Conservation (phyloP, 2,888 invertebrate species). For the Himalopsyche japonica region DNA sequence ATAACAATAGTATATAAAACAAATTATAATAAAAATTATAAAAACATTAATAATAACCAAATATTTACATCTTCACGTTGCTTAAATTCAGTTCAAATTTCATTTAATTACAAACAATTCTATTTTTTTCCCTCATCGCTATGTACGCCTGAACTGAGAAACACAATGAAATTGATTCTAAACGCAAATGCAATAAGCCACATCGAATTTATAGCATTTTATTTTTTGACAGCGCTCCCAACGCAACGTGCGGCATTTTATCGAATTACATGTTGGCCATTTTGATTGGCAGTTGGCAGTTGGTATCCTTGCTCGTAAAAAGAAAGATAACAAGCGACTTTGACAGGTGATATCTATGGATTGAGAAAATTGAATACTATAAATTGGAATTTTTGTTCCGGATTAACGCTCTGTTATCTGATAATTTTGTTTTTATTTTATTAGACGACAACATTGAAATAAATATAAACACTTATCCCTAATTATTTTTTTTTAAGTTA, state of each 20-base stretch:
- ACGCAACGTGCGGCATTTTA: conserved; percentile 16
- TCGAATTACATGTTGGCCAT: conserved; percentile 12
- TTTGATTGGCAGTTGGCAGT: neutral
- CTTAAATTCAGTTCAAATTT: too few species aligned
- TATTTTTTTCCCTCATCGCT: neutral
- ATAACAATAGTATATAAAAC: too few species aligned
- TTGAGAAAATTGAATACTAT: neutral
- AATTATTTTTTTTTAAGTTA: too few species aligned
- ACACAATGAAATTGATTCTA: conserved; percentile 27
- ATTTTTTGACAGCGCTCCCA: conserved; percentile 30
- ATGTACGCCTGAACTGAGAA: neutral
- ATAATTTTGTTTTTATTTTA: too few species aligned
- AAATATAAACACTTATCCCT: too few species aligned
- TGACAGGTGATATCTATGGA: neutral
- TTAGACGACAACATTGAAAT: too few species aligned
- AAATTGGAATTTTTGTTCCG: neutral
- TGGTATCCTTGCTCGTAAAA: neutral
- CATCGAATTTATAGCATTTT: conserved; percentile 32
- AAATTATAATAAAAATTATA: too few species aligned
- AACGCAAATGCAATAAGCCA: conserved; percentile 31
- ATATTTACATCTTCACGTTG: too few species aligned
- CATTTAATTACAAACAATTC: neutral
- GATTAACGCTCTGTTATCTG: neutral
- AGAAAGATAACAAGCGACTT: neutral
- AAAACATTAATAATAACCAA: too few species aligned